These are phyloP conservation scores for Ondatra zibethicus DNA, from an alignment of 2,113 vertebrate species.

Conservation along the genomic window DNA sequence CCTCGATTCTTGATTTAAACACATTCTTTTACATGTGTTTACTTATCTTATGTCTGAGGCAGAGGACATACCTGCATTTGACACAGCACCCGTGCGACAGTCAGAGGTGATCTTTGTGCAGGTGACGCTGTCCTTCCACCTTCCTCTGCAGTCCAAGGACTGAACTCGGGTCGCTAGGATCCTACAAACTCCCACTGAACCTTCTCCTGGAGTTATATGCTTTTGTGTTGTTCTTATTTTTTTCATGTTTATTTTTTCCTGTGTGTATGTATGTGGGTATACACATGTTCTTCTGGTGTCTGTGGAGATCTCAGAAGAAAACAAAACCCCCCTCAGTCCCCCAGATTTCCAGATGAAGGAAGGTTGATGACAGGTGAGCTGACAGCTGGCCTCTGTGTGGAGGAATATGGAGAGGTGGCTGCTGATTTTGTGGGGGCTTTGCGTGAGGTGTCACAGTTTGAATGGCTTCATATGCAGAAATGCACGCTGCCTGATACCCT, in stretches of 20 bases:
- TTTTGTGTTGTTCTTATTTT: neutral
- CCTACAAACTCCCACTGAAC: neutral
- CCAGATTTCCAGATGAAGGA: neutral
- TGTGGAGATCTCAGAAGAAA: neutral
- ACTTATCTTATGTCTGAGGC: neutral
- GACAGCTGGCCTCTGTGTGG: neutral
- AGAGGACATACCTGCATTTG: neutral
- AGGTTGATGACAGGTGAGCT: neutral
- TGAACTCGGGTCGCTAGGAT: neutral
- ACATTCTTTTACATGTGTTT: neutral
- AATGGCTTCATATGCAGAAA: neutral
- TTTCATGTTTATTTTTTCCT: neutral
- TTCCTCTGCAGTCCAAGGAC: neutral
- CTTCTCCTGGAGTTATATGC: neutral
- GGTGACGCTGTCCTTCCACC: neutral
- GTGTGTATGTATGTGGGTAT: neutral
- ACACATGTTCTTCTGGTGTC: neutral
- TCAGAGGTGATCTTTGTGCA: neutral
- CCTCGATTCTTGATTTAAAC: neutral
- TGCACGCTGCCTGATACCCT: neutral
- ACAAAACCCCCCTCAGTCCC: neutral
- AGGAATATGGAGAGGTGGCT: neutral
- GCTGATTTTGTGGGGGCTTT: neutral
- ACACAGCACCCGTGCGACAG: neutral
- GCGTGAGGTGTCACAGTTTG: neutral